phyloP scores from a whole-genome alignment of 2,888 invertebrate species.

The Teleiodes luculella region DNA sequence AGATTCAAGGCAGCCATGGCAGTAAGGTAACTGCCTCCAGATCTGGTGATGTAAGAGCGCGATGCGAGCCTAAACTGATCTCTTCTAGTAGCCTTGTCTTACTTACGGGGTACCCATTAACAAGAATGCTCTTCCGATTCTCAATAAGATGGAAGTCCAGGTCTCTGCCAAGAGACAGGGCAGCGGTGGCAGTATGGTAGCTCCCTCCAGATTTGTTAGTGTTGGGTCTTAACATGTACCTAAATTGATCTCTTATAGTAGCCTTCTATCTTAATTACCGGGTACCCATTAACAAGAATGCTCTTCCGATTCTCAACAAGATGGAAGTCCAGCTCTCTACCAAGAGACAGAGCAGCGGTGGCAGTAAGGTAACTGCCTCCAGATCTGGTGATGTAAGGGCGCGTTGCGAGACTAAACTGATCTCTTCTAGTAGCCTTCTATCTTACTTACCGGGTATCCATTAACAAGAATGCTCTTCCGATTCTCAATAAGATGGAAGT shows the following conservation, averaged over 20 bases:
- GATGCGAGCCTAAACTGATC: no score
- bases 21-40: constrained; percentile 25
- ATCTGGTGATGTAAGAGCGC: no score
- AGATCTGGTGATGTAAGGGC: neutral
- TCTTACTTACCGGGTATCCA: constrained; percentile 59
- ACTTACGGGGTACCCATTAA: constrained; percentile 70
- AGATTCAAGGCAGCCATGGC: constrained; percentile 66
- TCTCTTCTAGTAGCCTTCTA: neutral
- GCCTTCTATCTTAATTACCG: no score
- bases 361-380: constrained; percentile 36
- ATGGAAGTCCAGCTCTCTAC: constrained; percentile 62
- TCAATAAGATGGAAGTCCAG: constrained; percentile 57
- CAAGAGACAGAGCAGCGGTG: constrained; percentile 64
- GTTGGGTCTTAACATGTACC: no score
- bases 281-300: no score
- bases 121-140: constrained; percentile 69
- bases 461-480: constrained; percentile 69
- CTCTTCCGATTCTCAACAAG: constrained; percentile 52
- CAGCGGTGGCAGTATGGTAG: constrained; percentile 56
- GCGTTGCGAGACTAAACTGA: no score
- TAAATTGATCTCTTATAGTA: no score
- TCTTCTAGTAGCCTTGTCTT: neutral
- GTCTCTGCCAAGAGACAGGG: constrained; percentile 64
- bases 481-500: constrained; percentile 38
- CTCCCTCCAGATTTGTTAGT: neutral